Evolutionary conservation across 2,113 vertebrate species (phyloP).

Genomic region (Amphiprion ocellaris): DNA sequence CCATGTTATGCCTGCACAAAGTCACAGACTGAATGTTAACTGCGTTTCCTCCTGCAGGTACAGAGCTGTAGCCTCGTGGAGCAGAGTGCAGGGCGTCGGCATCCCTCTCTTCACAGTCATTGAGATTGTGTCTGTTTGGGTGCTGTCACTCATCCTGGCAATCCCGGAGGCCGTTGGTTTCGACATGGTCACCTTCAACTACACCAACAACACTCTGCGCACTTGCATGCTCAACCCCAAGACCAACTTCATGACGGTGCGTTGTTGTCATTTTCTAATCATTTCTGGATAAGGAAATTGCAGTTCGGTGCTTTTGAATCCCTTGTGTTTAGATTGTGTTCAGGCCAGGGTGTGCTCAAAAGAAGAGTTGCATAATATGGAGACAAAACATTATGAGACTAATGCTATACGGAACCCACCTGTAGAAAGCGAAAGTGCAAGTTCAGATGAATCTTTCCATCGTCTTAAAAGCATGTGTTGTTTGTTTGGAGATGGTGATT

Average conservation of each 20-base stretch:
- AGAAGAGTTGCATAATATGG: neutral
- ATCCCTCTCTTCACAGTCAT: conserved; percentile 93
- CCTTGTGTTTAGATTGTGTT: conserved; percentile 22
- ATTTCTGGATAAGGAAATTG: neutral
- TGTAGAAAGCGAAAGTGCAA: conserved; percentile 20
- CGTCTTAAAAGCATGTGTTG: conserved; percentile 1
- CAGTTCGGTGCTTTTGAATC: neutral
- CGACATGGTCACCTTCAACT: conserved; percentile 85
- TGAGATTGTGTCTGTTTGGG: conserved; percentile 94
- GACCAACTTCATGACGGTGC: conserved; percentile 87
- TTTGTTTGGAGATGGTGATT: conserved; percentile 8
- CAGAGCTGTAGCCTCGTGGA: conserved; percentile 97
- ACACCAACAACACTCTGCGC: conserved; percentile 78
- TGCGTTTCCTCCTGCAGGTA: conserved; percentile 84
- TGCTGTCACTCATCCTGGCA: conserved; percentile 92
- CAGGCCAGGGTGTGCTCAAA: conserved; percentile 16
- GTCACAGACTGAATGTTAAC: neutral
- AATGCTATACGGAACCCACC: conserved; percentile 27
- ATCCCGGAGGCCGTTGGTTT: conserved; percentile 94
- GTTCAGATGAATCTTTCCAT: conserved; percentile 19
- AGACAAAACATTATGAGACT: conserved; percentile 38
- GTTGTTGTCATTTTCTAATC: conserved; percentile 1
- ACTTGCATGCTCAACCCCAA: conserved; percentile 91
- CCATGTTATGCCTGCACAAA: neutral
- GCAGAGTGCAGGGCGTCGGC: conserved; percentile 96